These are phyloP conservation scores for Hydropsyche tenuis DNA, from an alignment of 1,140 invertebrate species.

Conservation along the genomic window DNA sequence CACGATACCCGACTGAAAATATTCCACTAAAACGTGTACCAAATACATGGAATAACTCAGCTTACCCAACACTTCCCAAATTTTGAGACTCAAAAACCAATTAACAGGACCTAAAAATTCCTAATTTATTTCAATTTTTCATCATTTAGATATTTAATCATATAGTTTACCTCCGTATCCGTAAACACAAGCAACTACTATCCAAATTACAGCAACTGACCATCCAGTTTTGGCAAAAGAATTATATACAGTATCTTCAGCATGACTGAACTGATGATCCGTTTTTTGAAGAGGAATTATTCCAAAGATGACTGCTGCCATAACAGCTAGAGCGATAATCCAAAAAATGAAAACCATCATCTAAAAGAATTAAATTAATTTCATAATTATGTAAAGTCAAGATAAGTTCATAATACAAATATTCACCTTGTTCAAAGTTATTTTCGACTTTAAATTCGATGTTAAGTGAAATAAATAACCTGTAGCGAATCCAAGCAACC, in stretches of 20 bases:
- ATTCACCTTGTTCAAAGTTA: constrained; percentile 20
- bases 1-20: background rate
- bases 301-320: constrained; percentile 13
- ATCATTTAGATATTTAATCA: constrained; percentile 18
- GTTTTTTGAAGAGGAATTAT: background rate
- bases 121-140: constrained; percentile 20
- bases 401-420: background rate
- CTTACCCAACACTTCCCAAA: constrained; percentile 62
- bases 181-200: constrained; percentile 65
- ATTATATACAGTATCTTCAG: constrained; percentile 14
- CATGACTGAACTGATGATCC: background rate
- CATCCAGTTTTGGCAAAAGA: constrained; percentile 59
- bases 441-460: background rate
- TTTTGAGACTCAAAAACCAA: constrained; percentile 57
- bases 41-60: constrained; percentile 64
- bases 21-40: constrained; percentile 55
- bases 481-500: constrained; percentile 64
- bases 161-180: constrained; percentile 64
- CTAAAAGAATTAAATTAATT: background rate
- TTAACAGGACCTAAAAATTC: constrained; percentile 58
- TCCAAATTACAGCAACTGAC: constrained; percentile 60
- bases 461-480: constrained; percentile 57
- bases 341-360: background rate
- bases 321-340: background rate
- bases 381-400: too few relatives aligned